Evolutionary conservation across 1,140 invertebrate genomes (phyloP).

Genomic region (Plodia interpunctella): DNA sequence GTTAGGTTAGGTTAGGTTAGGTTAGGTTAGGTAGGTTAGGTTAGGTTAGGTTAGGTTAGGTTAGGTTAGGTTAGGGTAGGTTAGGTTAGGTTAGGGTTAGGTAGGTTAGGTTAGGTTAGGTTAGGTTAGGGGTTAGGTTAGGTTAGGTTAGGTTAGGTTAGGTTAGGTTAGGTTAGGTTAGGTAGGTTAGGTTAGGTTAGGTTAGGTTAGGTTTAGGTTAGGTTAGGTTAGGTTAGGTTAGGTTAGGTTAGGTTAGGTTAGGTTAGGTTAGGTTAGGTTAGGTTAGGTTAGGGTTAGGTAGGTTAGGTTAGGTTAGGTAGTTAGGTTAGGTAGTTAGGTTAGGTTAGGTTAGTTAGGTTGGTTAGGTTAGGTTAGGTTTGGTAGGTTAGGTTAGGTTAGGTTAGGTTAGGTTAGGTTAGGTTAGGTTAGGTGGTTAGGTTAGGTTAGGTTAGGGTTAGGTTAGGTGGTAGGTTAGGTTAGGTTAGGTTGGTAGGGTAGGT

Average conservation of each 20-base stretch:
- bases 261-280: conserved; percentile 43
- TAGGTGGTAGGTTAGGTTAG: conserved; percentile 21
- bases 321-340: conserved; percentile 45
- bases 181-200: conserved; percentile 17
- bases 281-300: conserved; percentile 39
- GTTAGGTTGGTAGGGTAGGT: conserved; percentile 27
- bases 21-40: not conserved
- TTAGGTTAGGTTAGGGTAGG: conserved; percentile 16
- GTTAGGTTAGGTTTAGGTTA: conserved; percentile 15
- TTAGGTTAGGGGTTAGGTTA: not conserved
- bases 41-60: conserved; percentile 11
- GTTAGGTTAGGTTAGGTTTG: conserved; percentile 10
- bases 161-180: conserved; percentile 12
- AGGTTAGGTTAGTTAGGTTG: conserved; percentile 30
- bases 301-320: conserved; percentile 44
- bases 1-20: conserved; percentile 17
- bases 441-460: conserved; percentile 22
- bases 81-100: conserved; percentile 15
- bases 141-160: conserved; percentile 15
- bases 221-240: conserved; percentile 33
- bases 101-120: conserved; percentile 12
- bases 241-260: conserved; percentile 46
- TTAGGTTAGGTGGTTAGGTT: too few species aligned
- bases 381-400: conserved; percentile 8
- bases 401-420: conserved; percentile 7